Conservation (phyloP, 2,797 vertebrate genomes). For the Silurus aristotelis region DNA sequence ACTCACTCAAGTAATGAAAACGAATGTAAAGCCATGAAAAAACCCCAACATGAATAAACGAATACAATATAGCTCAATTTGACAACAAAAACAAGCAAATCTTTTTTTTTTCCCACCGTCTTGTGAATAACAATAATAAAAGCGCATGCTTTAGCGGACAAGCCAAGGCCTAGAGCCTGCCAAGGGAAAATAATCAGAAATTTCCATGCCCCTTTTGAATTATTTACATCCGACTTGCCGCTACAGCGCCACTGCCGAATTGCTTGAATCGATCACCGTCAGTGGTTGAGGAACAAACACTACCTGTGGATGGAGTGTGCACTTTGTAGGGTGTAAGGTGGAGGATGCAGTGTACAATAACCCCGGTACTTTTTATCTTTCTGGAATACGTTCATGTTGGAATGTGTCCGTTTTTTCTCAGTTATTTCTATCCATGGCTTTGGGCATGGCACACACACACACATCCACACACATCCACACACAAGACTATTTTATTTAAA, state of each 20-base stretch:
- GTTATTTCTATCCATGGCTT: not conserved
- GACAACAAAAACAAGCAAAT: constrained; percentile 22
- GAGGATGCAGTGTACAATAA: not conserved
- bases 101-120: not conserved
- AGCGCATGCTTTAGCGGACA: not conserved
- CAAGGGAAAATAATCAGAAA: constrained; percentile 58
- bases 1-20: constrained; percentile 43
- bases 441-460: not conserved
- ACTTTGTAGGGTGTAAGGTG: constrained; percentile 14
- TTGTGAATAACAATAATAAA: constrained; percentile 24
- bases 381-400: not conserved
- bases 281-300: constrained; percentile 56
- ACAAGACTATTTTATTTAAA: not conserved
- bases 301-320: constrained; percentile 17
- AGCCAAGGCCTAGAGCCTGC: constrained; percentile 18
- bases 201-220: constrained; percentile 72
- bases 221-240: constrained; percentile 80
- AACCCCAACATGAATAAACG: not conserved
- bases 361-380: not conserved
- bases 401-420: not conserved
- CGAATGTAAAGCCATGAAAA: constrained; percentile 14
- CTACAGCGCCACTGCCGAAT: constrained; percentile 71
- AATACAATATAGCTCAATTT: not conserved
- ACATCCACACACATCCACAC: not conserved
- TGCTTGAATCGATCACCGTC: constrained; percentile 81